A percentile compares a stretch with the other conserved stretches of the same genome.
phyloP scores from a whole-genome alignment of 1,140 invertebrate genomes.

The Trachelipus rathkii region DNA sequence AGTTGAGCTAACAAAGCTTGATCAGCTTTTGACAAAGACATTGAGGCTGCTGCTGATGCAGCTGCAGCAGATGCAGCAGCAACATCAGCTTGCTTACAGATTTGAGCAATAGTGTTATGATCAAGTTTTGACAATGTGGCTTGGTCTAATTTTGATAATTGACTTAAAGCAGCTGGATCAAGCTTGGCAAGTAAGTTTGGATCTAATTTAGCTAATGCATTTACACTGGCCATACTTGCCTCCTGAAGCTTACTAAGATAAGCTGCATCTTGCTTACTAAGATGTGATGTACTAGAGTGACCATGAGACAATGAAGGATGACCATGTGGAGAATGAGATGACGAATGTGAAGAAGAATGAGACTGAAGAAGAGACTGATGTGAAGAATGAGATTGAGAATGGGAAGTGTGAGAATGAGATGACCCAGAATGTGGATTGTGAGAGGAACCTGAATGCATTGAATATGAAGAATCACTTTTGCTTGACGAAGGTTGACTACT shows the following conservation, averaged over 20 bases:
- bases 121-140: conserved; percentile 41
- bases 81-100: conserved; percentile 39
- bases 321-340: conserved; percentile 32
- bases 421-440: conserved; percentile 4
- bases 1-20: conserved; percentile 43
- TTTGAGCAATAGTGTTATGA: conserved; percentile 39
- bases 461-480: conserved; percentile 36
- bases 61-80: conserved; percentile 40
- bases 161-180: conserved; percentile 37
- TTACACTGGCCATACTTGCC: conserved; percentile 41
- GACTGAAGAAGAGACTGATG: conserved; percentile 27
- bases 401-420: conserved; percentile 17
- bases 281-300: conserved; percentile 21
- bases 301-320: conserved; percentile 21
- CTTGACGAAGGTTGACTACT: conserved; percentile 31
- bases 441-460: conserved; percentile 6
- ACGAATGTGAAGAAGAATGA: conserved; percentile 23
- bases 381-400: conserved; percentile 36
- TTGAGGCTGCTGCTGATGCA: conserved; percentile 36
- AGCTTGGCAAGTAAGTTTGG: conserved; percentile 40
- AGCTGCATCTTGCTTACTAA: conserved; percentile 41
- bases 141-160: conserved; percentile 40
- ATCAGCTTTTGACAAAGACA: conserved; percentile 42
- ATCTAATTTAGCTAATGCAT: conserved; percentile 42
- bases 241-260: conserved; percentile 43